phyloP scores from a whole-genome alignment of 2,113 vertebrate genomes.

The Felis catus region DNA sequence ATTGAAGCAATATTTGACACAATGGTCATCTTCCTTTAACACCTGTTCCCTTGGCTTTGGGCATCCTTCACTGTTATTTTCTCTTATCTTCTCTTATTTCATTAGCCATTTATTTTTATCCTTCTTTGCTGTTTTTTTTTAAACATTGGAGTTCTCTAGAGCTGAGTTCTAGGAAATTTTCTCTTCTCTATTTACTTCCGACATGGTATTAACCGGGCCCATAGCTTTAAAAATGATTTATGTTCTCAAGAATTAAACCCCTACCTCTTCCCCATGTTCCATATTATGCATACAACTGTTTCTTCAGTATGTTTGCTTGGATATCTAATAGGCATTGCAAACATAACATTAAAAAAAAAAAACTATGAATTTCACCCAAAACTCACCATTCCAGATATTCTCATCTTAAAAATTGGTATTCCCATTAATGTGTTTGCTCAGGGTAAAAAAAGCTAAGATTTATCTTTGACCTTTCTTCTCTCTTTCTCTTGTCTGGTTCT shows the following conservation, averaged over 20 bases:
- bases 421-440: neutral
- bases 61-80: neutral
- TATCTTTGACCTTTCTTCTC: neutral
- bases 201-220: neutral
- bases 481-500: neutral
- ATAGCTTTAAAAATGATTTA: neutral
- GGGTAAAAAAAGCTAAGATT: neutral
- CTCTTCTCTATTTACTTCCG: neutral
- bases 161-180: neutral
- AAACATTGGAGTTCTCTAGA: neutral
- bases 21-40: neutral
- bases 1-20: neutral
- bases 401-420: neutral
- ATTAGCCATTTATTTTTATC: neutral
- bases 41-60: neutral
- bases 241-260: neutral
- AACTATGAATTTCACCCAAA: neutral
- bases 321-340: neutral
- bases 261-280: neutral
- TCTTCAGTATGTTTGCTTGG: neutral
- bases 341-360: neutral
- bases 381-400: neutral
- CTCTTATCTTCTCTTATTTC: slow-evolving; percentile 3
- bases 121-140: neutral
- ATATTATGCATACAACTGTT: neutral